These are phyloP conservation scores for Drosophila saltans DNA, from an alignment of 1,140 invertebrate genomes.

Conservation along the genomic window DNA sequence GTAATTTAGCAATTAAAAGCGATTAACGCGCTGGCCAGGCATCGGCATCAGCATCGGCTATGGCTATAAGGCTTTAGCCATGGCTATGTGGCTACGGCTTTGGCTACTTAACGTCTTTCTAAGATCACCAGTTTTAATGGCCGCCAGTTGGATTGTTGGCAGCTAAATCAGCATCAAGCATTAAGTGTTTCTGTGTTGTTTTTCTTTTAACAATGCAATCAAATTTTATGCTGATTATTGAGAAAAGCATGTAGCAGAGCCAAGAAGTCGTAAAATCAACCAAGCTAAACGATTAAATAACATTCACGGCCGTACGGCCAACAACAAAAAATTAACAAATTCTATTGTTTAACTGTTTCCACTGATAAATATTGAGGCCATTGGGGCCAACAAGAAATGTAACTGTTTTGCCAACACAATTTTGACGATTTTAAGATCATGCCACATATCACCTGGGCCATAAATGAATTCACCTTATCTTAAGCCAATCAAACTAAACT, in stretches of 20 bases:
- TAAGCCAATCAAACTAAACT: no score
- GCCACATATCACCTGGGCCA: background rate
- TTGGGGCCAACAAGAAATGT: constrained; percentile 6
- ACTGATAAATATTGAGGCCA: constrained; percentile 7
- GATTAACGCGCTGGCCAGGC: constrained; percentile 65
- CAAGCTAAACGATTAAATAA: constrained; percentile 4
- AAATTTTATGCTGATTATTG: constrained; percentile 71
- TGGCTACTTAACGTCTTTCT: constrained; percentile 61
- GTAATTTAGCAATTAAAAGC: constrained; percentile 82
- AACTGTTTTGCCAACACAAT: constrained; percentile 1
- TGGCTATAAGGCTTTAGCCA: background rate
- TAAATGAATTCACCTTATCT: no score
- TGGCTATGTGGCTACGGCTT: background rate
- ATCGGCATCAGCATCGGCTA: background rate
- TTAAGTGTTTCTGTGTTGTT: constrained; percentile 26
- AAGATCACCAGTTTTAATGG: constrained; percentile 53
- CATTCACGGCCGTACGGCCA: constrained; percentile 2
- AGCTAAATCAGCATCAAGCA: constrained; percentile 20
- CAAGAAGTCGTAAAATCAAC: constrained; percentile 10
- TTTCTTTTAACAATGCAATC: constrained; percentile 45
- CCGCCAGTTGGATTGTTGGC: constrained; percentile 2
- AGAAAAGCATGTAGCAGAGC: constrained; percentile 27
- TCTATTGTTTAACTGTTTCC: constrained; percentile 14
- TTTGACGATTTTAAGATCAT: background rate
- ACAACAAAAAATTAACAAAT: constrained; percentile 8